Evolutionary conservation across 2,797 vertebrate genomes (phyloP), one percentile per base, ranked within the genome.

Genomic region (Sciurus carolinensis): DNA sequence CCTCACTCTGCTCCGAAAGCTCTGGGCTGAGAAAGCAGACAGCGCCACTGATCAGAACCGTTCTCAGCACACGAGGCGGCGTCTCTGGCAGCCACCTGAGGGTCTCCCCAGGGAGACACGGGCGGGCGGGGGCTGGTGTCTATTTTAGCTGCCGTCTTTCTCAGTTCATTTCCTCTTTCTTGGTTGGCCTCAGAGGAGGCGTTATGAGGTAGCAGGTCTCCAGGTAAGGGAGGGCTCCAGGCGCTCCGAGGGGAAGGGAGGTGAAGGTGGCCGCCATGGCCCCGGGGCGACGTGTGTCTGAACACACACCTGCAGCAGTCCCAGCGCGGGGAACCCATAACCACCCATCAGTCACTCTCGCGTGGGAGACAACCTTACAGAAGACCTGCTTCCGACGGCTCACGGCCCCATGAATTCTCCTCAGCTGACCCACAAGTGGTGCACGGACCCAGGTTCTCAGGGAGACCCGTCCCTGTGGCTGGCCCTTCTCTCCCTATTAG

Each of bases 111-210:
- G 89, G 89, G 93, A 95, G 13, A 15, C 42, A 0, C n/a, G 0
- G 52, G 62, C 1, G 36, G 30, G 30, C 30, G 6, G 0, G 3
- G 39, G 42, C 71, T 33, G 64, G 0, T 7, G 1, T 69, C 95
- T 94, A 24, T 76, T 93, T 94, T 54, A 18, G 59, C 62, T 36
- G 2, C 7, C 2, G 24, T 33, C 57, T 88, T 54, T 59, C 36
- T n/a, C 52, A 50, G 72, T 9, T 73, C 84, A 42, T 81, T 96
- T 93, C 96, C 95, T 97, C 90, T 87, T 94, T 96, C 88, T 87
- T 72, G 10, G 36, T 7, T 42, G n/a, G 82, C 33, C 69, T 90
- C 11, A 64, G 80, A 54, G n/a, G 20, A 47, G 36, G 3, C 50
- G 7, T 80, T 33, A 17, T 44, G 83, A 80, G 86, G 75, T 22